phyloP scores from a whole-genome alignment of 2,888 invertebrate species.

The Tinea trinotella region DNA sequence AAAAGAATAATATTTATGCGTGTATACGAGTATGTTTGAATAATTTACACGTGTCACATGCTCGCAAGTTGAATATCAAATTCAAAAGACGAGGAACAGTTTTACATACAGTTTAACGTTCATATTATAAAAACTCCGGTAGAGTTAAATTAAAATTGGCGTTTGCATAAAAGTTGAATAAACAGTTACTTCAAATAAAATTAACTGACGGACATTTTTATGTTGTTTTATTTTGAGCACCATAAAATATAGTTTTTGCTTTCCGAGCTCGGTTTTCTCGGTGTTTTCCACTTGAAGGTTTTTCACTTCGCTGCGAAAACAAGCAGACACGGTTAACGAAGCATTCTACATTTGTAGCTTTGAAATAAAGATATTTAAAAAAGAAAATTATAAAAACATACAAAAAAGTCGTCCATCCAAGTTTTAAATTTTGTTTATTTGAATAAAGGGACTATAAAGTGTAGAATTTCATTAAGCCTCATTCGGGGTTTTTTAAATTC shows the following conservation, averaged over 20 bases:
- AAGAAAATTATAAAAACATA: not conserved
- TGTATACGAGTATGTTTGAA: too few relatives aligned
- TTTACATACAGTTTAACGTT: not conserved
- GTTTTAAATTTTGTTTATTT: not conserved
- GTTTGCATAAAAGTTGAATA: not conserved
- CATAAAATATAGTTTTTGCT: not conserved
- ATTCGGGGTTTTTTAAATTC: constrained; percentile 43
- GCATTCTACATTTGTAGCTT: not conserved
- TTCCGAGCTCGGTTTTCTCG: not conserved
- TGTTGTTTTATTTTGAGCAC: not conserved
- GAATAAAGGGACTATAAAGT: constrained; percentile 21
- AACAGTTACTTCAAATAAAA: not conserved
- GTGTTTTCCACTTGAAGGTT: not conserved
- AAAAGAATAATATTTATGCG: too few relatives aligned
- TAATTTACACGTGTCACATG: too few relatives aligned
- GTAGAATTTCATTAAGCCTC: constrained; percentile 32
- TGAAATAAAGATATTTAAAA: not conserved
- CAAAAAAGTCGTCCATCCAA: not conserved
- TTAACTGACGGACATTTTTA: not conserved
- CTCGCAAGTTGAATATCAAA: not conserved
- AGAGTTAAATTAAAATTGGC: not conserved
- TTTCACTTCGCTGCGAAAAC: not conserved
- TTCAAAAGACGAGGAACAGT: not conserved
- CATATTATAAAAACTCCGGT: not conserved
- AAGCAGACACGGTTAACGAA: not conserved